phyloP scores from a whole-genome alignment of 1,140 invertebrate species.

The Arion vulgaris region DNA sequence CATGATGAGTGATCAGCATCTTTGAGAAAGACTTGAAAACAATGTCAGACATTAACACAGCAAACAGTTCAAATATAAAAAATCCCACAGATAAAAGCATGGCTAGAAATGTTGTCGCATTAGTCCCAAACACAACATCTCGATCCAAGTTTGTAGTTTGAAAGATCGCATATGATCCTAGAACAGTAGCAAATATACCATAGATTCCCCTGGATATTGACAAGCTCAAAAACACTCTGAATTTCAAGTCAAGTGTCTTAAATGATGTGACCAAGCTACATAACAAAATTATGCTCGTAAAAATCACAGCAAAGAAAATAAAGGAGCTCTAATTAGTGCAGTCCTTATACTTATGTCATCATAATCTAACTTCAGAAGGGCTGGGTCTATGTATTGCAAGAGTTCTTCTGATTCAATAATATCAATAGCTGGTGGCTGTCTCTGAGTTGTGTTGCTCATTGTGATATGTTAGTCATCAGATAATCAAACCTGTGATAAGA shows the following conservation, averaged over 20 bases:
- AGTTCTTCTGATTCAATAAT: slow-evolving; percentile 38
- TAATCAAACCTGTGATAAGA: not conserved
- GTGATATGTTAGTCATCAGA: not conserved
- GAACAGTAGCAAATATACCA: slow-evolving; percentile 57
- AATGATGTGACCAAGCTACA: slow-evolving; percentile 47
- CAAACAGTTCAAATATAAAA: slow-evolving; percentile 65
- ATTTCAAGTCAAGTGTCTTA: slow-evolving; percentile 56
- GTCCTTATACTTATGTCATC: slow-evolving; percentile 38
- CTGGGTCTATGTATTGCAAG: slow-evolving; percentile 54
- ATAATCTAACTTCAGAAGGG: slow-evolving; percentile 52
- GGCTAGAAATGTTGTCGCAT: slow-evolving; percentile 54
- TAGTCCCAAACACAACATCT: slow-evolving; percentile 60
- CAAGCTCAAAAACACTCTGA: slow-evolving; percentile 67
- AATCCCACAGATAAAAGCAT: slow-evolving; percentile 64
- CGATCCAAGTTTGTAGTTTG: slow-evolving; percentile 53
- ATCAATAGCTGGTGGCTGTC: not conserved
- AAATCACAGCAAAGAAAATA: slow-evolving; percentile 49
- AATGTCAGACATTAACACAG: slow-evolving; percentile 61
- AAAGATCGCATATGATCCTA: slow-evolving; percentile 59
- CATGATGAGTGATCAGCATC: slow-evolving; percentile 66
- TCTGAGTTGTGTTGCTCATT: not conserved
- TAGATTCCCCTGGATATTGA: slow-evolving; percentile 61
- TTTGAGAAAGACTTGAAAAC: slow-evolving; percentile 57
- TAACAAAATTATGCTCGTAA: slow-evolving; percentile 40
- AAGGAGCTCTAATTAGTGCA: slow-evolving; percentile 50